phyloP scores from a whole-genome alignment of 2,888 invertebrate species.

The Silvanus unidentatus region DNA sequence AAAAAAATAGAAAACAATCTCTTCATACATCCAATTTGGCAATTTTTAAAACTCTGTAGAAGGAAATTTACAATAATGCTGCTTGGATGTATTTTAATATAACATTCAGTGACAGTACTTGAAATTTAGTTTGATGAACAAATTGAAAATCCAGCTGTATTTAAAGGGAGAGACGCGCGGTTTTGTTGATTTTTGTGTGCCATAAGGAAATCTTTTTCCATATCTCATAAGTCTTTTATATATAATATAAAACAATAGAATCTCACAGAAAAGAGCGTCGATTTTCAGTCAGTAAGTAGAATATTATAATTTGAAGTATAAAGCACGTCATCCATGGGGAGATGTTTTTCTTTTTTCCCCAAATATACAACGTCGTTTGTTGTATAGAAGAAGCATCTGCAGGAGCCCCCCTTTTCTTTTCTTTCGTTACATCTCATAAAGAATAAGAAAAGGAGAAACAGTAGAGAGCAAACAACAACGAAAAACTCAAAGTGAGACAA shows the following conservation, averaged over 20 bases:
- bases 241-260: constrained; percentile 25
- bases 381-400: not conserved
- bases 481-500: constrained; percentile 35
- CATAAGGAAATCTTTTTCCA: constrained; percentile 6
- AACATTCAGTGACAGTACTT: too few relatives aligned
- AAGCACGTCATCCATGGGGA: constrained; percentile 15
- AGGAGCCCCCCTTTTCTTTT: constrained; percentile 2
- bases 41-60: too few relatives aligned
- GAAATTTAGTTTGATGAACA: too few relatives aligned
- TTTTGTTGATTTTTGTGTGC: constrained; percentile 21
- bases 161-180: constrained; percentile 9
- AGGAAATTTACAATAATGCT: too few relatives aligned
- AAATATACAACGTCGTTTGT: not conserved
- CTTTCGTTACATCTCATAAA: constrained; percentile 6
- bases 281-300: constrained; percentile 13
- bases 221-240: constrained; percentile 21
- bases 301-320: constrained; percentile 26
- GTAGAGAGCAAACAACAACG: constrained; percentile 29
- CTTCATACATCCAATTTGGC: too few relatives aligned
- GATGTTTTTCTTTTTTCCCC: constrained; percentile 24
- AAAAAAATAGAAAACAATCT: too few relatives aligned
- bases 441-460: constrained; percentile 6
- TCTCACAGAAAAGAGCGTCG: constrained; percentile 19
- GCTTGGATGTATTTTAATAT: too few relatives aligned
- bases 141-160: constrained; percentile 4